Evolutionary conservation across 1,140 invertebrate species (phyloP), one percentile per base, ranked within the genome.

Genomic region (Drosophila nasuta): DNA sequence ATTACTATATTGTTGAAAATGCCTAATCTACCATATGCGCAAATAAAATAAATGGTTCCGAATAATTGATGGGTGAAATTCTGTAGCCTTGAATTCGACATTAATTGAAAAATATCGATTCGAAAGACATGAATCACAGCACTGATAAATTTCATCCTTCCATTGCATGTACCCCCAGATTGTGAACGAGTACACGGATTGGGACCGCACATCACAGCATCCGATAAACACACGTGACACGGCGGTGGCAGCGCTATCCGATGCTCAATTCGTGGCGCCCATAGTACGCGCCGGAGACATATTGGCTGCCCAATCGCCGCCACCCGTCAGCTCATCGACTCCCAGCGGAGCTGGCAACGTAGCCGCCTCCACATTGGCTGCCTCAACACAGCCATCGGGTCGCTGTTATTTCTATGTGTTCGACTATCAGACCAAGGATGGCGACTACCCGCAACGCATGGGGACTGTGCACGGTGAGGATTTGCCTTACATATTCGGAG

Each of bases 131-230:
- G 38, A 41, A 41, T 41, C 38, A 41, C 38, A 41, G 8, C 2
- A 11, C 38, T 41, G 38, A 41, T 41, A 41, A 43, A 43, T 43
- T 5, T 5, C 11, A 4, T 43, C 4, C n/a, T 11, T 28, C 25
- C 11, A 52, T 51, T 49, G 46, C 38, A 46, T 41, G 56, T 49
- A 0, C 20, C 20, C 69, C 2, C 68, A 94, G 94, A 93, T 98
- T 20, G 96, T 98, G 41, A 99, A 99, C 91, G 98, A 99, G 83
- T 99, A 99, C 91, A 98, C 97, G 7, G 97, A 99, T 92, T 99
- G 98, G 98, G 97, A 98, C 91, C 94, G 97, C 92, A 97, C 97
- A 1, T 96, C 97, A 1, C 95, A 97, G 89, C 97, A 98, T 93
- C 97, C 97, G 20, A 96, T 98, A 56, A 97, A 97, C 81, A 97